phyloP scores from a whole-genome alignment of 2,797 vertebrate genomes.

The Glyptemys insculpta region DNA sequence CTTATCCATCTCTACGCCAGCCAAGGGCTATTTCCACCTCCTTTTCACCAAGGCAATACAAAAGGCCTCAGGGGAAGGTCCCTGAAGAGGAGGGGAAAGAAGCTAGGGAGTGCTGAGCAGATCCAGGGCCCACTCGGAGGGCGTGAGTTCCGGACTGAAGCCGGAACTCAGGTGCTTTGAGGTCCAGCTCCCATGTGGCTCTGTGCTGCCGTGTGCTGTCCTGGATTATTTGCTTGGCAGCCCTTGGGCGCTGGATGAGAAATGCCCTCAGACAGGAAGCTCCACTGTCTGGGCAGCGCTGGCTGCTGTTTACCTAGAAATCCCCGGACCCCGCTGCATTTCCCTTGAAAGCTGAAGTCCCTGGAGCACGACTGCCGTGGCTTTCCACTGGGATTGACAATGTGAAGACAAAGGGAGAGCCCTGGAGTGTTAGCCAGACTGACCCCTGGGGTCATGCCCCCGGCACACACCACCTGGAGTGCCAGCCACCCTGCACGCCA shows the following conservation, averaged over 20 bases:
- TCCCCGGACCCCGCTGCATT: too few relatives aligned
- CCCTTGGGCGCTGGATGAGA: too few relatives aligned
- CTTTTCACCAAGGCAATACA: neutral
- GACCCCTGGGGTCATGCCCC: too few relatives aligned
- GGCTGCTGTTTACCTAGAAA: neutral
- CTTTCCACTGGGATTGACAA: too few relatives aligned
- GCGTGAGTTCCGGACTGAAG: too few relatives aligned
- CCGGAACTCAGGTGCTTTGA: neutral
- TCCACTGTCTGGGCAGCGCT: rapidly evolving
- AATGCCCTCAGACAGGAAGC: neutral
- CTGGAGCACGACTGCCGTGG: too few relatives aligned
- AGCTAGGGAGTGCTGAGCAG: neutral
- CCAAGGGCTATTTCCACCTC: neutral
- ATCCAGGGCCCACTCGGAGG: neutral
- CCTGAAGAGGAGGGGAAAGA: neutral
- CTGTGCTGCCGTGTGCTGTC: neutral
- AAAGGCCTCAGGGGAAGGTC: neutral
- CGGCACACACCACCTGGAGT: too few relatives aligned
- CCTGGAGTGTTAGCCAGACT: too few relatives aligned
- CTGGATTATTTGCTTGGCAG: neutral
- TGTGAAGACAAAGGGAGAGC: too few relatives aligned
- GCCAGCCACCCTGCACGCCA: too few relatives aligned
- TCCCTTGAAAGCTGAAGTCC: too few relatives aligned
- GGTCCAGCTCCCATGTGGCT: neutral
- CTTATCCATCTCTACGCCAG: neutral